phyloP scores from a whole-genome alignment of 1,140 invertebrate genomes.

The Hyles vespertilio region DNA sequence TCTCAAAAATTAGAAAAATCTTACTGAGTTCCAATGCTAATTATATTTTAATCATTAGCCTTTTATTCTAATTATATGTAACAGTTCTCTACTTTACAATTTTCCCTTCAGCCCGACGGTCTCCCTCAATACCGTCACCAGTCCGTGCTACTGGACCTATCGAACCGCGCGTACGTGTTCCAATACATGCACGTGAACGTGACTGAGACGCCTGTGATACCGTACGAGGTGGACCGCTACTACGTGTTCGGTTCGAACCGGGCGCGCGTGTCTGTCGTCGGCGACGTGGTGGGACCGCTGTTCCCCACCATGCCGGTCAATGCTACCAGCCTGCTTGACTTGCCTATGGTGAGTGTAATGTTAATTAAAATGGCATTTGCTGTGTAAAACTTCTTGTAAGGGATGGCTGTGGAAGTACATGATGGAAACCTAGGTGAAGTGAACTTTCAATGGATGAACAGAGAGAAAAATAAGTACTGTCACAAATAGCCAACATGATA shows the following conservation, averaged over 20 bases:
- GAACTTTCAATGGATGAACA: too few species aligned
- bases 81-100: too few species aligned
- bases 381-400: too few species aligned
- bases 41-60: too few species aligned
- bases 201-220: slow-evolving; percentile 92
- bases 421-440: too few species aligned
- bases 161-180: slow-evolving; percentile 92
- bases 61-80: too few species aligned
- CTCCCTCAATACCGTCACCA: slow-evolving; percentile 94
- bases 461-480: too few species aligned
- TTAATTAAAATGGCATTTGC: not conserved
- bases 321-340: slow-evolving; percentile 85
- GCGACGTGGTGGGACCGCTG: slow-evolving; percentile 95
- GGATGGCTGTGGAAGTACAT: too few species aligned
- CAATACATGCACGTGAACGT: slow-evolving; percentile 97
- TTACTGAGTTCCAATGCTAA: too few species aligned
- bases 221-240: slow-evolving; percentile 87
- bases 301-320: slow-evolving; percentile 96
- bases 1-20: too few species aligned
- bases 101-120: slow-evolving; percentile 85
- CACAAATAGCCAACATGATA: too few species aligned
- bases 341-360: slow-evolving; percentile 82
- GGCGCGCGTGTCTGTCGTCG: slow-evolving; percentile 91
- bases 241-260: slow-evolving; percentile 96
- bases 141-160: slow-evolving; percentile 93